Percentiles rank a stretch among this genome's conserved stretches.
These are phyloP conservation scores for Chionoecetes opilio DNA, from an alignment of 1,140 invertebrate species.

Conservation along the genomic window DNA sequence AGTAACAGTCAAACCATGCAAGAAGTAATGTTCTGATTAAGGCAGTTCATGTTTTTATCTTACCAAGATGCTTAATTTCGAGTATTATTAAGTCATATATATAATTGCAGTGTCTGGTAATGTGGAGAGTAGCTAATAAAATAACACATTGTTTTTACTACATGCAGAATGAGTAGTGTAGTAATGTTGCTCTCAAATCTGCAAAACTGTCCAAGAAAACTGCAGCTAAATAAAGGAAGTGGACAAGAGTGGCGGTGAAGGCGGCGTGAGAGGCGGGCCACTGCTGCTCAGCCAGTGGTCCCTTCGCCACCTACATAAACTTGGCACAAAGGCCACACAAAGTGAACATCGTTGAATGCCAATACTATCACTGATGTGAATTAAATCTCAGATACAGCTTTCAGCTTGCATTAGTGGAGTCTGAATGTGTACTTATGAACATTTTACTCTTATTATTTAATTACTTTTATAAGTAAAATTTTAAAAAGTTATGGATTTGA, in stretches of 20 bases:
- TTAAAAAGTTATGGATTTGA: not conserved
- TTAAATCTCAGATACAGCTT: constrained; percentile 47
- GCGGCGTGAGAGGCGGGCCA: too few relatives aligned
- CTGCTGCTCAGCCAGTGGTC: too few relatives aligned
- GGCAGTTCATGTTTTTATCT: not conserved
- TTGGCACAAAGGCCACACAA: too few relatives aligned
- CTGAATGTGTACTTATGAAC: constrained; percentile 35
- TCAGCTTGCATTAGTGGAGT: not conserved
- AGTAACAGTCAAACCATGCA: not conserved
- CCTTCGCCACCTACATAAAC: too few relatives aligned
- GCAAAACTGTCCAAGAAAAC: not conserved
- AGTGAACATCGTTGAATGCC: not conserved
- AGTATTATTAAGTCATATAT: not conserved
- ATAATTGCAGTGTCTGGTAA: constrained; percentile 21
- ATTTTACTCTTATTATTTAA: constrained; percentile 66
- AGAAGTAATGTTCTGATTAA: not conserved
- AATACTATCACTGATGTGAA: not conserved
- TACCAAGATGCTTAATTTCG: not conserved
- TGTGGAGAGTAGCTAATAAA: not conserved
- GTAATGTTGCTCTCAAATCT: not conserved
- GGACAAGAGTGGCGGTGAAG: too few relatives aligned
- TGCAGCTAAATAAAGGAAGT: not conserved
- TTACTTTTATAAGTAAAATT: constrained; percentile 64
- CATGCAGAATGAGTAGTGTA: not conserved
- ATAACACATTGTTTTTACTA: not conserved